A percentile compares a stretch with the other conserved stretches of the same genome.
These are phyloP conservation scores for Cheumatopsyche charites DNA, from an alignment of 1,140 invertebrate species.

Conservation along the genomic window DNA sequence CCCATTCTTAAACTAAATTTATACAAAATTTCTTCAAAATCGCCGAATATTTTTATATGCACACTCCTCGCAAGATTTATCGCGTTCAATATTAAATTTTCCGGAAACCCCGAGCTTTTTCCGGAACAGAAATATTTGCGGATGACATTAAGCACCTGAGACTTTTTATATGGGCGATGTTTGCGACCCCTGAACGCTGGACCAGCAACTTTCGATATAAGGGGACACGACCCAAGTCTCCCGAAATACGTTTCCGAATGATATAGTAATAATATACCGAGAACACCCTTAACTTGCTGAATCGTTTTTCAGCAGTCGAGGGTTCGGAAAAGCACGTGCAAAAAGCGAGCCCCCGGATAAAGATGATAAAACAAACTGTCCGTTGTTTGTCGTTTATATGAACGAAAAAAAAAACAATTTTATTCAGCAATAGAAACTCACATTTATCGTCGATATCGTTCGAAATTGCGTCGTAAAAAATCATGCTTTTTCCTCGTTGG, in stretches of 20 bases:
- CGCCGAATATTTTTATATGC: no score
- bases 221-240: not conserved
- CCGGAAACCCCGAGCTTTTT: not conserved
- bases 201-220: not conserved
- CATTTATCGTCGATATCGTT: no score
- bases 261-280: constrained; percentile 25
- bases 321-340: not conserved
- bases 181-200: not conserved
- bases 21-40: no score
- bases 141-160: constrained; percentile 23
- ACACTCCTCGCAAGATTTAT: no score
- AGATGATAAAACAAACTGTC: constrained; percentile 6
- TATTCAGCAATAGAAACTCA: no score
- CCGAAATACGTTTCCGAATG: constrained; percentile 1
- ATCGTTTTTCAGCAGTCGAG: constrained; percentile 6
- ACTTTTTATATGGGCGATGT: not conserved
- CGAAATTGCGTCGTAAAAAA: no score
- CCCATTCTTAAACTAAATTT: no score
- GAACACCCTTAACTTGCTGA: constrained; percentile 13
- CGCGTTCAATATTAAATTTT: not conserved
- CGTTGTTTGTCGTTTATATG: no score
- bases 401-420: no score
- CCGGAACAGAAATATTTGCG: constrained; percentile 6
- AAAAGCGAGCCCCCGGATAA: not conserved
- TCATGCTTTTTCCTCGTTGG: no score